Percentiles rank a stretch among this genome's conserved stretches.
These are phyloP conservation scores for Ashinkailepas kermadecensis DNA, from an alignment of 2,888 invertebrate genomes.

Conservation along the genomic window DNA sequence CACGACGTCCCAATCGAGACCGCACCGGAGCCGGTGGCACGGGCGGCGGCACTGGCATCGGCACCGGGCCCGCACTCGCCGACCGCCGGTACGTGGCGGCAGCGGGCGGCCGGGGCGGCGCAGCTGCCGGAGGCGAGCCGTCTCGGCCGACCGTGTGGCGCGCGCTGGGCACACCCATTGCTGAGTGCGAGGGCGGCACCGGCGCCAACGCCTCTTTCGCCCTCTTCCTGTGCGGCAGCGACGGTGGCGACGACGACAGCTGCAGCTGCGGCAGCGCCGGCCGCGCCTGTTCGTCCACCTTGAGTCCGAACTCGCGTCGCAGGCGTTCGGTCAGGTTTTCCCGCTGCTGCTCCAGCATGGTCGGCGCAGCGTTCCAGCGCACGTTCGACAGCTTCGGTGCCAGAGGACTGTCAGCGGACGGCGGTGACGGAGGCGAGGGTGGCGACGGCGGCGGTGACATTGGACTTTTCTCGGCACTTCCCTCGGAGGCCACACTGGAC, in stretches of 20 bases:
- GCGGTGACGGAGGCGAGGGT: background rate
- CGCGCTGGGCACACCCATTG: background rate
- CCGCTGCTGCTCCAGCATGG: constrained; percentile 68
- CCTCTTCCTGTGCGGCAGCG: background rate
- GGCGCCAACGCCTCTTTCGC: background rate
- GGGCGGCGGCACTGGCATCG: background rate
- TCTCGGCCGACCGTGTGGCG: background rate
- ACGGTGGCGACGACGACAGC: background rate
- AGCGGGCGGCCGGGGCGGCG: background rate
- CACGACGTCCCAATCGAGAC: background rate
- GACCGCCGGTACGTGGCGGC: background rate
- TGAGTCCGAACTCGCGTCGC: constrained; percentile 69
- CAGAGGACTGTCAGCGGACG: background rate
- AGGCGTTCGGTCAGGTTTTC: constrained; percentile 80
- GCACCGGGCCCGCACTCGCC: background rate
- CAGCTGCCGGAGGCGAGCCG: background rate
- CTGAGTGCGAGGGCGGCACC: too few species aligned
- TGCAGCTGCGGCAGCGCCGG: background rate
- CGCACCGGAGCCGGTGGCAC: background rate
- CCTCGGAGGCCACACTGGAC: too few species aligned
- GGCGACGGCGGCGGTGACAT: background rate
- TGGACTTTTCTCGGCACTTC: too few species aligned
- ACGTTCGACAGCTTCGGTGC: constrained; percentile 25
- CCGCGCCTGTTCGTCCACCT: constrained; percentile 40
- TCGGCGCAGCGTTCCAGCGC: constrained; percentile 68